Evolutionary conservation across 23 tunicate species (phyloP).

Genomic region (Phallusia fumigata): DNA sequence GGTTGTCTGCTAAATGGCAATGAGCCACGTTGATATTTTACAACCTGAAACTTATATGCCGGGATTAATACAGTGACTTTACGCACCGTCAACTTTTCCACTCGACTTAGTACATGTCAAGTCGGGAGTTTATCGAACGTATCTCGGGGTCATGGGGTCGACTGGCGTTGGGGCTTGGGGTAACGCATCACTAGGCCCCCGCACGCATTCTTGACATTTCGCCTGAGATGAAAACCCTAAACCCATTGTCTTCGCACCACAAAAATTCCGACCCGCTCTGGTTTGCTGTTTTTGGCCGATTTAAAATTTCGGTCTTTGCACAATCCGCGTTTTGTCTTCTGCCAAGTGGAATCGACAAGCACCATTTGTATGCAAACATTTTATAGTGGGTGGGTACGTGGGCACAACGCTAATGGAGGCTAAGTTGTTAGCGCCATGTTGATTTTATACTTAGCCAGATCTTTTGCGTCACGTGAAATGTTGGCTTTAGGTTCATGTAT

Average conservation of each 20-base stretch:
- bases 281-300: neutral
- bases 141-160: slow-evolving; percentile 6
- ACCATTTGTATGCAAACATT: too few species aligned
- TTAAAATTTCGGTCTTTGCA: too few species aligned
- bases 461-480: too few species aligned
- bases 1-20: too few species aligned
- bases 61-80: neutral
- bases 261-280: neutral
- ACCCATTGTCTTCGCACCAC: slow-evolving; percentile 3
- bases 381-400: too few species aligned
- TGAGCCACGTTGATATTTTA: too few species aligned
- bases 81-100: slow-evolving; percentile 4
- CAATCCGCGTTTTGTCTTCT: too few species aligned
- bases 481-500: too few species aligned
- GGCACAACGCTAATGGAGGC: too few species aligned
- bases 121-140: neutral
- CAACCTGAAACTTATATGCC: neutral
- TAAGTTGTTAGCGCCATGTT: too few species aligned
- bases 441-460: too few species aligned
- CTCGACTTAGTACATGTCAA: neutral
- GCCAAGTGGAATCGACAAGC: too few species aligned
- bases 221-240: neutral
- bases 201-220: neutral
- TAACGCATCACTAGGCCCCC: neutral
- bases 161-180: slow-evolving; percentile 2